phyloP scores from a whole-genome alignment of 1,140 invertebrate species.

The Magallana ariakensis region DNA sequence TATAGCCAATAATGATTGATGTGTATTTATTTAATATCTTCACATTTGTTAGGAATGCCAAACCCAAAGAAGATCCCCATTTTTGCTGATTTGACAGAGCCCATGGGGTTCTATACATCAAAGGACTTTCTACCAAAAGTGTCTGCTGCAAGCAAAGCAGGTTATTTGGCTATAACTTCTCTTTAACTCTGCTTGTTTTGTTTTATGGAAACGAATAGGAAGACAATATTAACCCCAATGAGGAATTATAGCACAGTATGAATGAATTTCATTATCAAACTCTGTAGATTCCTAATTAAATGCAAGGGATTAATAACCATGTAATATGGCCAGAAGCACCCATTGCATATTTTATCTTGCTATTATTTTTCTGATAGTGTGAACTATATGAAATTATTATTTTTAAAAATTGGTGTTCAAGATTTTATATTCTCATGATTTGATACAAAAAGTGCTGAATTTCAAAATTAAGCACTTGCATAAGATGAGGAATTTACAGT shows the following conservation, averaged over 20 bases:
- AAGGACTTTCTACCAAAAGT: constrained; percentile 96
- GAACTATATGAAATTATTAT: not conserved
- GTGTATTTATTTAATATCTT: not conserved
- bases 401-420: not conserved
- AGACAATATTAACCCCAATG: no score
- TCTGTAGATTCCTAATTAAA: no score
- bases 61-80: constrained; percentile 90
- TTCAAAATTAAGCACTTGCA: not conserved
- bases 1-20: no score
- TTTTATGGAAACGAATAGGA: no score
- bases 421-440: not conserved
- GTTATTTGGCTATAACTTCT: constrained; percentile 76
- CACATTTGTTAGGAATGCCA: constrained; percentile 83
- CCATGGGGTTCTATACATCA: constrained; percentile 96
- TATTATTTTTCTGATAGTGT: not conserved
- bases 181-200: not conserved
- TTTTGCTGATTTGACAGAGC: constrained; percentile 88
- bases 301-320: no score
- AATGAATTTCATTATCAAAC: no score
- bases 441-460: no score
- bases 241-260: no score
- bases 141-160: constrained; percentile 92
- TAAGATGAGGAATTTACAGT: not conserved
- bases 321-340: not conserved
- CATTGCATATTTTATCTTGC: not conserved